A percentile compares a stretch with the other conserved stretches of the same genome.
Evolutionary conservation across 2,888 invertebrate species (phyloP).

Genomic region (Orchesella flavescens): DNA sequence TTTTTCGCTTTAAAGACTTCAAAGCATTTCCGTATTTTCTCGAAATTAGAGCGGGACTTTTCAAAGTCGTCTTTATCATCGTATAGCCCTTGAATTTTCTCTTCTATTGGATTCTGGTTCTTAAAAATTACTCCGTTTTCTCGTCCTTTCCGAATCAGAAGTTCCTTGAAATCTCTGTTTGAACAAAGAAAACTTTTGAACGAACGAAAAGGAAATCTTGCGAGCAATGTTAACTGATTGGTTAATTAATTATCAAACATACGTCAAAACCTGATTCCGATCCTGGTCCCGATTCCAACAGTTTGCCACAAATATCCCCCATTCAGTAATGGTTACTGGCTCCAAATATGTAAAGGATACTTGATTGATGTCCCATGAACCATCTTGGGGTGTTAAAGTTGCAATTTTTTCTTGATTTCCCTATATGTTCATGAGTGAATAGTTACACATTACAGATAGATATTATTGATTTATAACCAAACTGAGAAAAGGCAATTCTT

Average conservation of each 20-base stretch:
- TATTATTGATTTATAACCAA: background rate
- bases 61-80: background rate
- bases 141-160: background rate
- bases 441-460: too few species aligned
- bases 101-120: background rate
- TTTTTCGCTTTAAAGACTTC: background rate
- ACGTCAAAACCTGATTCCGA: background rate
- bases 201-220: too few species aligned
- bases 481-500: too few species aligned
- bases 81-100: background rate
- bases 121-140: conserved; percentile 29
- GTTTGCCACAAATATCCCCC: conserved; percentile 60
- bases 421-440: too few species aligned
- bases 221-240: too few species aligned
- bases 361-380: conserved; percentile 60
- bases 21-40: background rate
- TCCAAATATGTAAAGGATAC: conserved; percentile 53
- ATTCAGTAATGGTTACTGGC: conserved; percentile 29
- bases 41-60: background rate
- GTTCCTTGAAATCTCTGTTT: too few species aligned
- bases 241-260: too few species aligned
- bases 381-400: conserved; percentile 37
- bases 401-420: conserved; percentile 16
- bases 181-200: too few species aligned
- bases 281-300: too few species aligned